Evolutionary conservation across 2,113 vertebrate genomes (phyloP), one percentile per base, ranked within the genome.

Genomic region (Sinocyclocheilus maitianheensis): DNA sequence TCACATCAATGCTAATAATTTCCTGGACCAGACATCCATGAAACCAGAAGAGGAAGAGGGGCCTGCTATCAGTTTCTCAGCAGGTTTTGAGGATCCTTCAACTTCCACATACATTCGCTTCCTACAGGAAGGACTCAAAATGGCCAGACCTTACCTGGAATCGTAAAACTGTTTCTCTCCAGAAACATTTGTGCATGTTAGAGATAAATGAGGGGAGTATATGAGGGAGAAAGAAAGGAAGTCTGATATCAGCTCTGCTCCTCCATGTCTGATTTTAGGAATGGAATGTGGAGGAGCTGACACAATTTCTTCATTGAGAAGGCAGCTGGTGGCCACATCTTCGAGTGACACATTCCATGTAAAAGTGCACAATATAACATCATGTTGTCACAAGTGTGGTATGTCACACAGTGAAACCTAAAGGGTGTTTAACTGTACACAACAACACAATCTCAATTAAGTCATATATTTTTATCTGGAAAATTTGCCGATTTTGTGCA

Each of bases 1-100:
- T 91, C 97, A 99, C 92, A 97, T 99, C 91, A 99, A 99, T 1
- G 98, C 98, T 86, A 99, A 99, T 92, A 94, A 97, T 92, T 99
- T 99, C 92, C 93, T 99, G 93, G 98, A 99, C 89, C 96, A 98
- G 83, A 99, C 97, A 24, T 96, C 98, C 76, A 94, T 97, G 96
- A 98, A 97, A 92, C 97, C 97, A 0, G 97, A 98, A 0, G 97
- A 98, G 90, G 97, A 98, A 58, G 88, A 95, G 7, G 91, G 93
- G 77, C 93, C 94, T 1, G 87, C 95, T 85, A 97, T 99, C 69
- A 96, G 96, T 91, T 98, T 98, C 92, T 95, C 98, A 0, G 86
- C 87, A 0, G 94, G 93, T 58, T 98, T 99, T 67, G 97, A 99
- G 90, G 98, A 99, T 91, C 97, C 97, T 0, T 97, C 98, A 77